phyloP scores from a whole-genome alignment of 2,888 invertebrate genomes.

The Heteropelma amictum region DNA sequence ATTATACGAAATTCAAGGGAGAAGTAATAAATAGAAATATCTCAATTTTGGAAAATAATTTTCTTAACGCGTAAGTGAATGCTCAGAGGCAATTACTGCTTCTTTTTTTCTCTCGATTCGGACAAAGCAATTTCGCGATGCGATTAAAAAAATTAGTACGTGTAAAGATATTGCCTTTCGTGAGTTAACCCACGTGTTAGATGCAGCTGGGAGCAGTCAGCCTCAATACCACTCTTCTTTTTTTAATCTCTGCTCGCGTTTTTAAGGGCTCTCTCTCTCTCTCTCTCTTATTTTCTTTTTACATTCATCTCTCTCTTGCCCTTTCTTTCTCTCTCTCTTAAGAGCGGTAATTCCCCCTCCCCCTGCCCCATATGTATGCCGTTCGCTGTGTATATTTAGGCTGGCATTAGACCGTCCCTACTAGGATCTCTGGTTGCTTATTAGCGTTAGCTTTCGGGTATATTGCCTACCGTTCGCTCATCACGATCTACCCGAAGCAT shows the following conservation, averaged over 20 bases:
- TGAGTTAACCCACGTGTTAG: slow-evolving; percentile 41
- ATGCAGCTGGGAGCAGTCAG: slow-evolving; percentile 48
- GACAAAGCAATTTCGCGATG: slow-evolving; percentile 22
- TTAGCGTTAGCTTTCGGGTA: slow-evolving; percentile 63
- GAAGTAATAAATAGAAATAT: not conserved
- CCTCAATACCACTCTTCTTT: slow-evolving; percentile 19
- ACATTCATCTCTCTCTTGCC: not conserved
- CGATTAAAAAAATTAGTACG: slow-evolving; percentile 26
- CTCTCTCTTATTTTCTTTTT: slow-evolving; percentile 16
- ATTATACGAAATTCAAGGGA: not conserved
- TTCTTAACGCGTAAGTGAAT: not conserved
- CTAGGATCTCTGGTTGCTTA: slow-evolving; percentile 66
- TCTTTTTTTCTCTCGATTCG: slow-evolving; percentile 21
- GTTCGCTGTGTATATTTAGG: slow-evolving; percentile 70
- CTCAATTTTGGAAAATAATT: slow-evolving; percentile 13
- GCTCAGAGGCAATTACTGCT: not conserved
- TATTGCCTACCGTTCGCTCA: slow-evolving; percentile 51
- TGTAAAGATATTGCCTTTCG: slow-evolving; percentile 20
- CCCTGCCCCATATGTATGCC: too few species aligned
- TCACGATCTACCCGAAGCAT: slow-evolving; percentile 18
- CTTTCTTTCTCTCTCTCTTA: slow-evolving; percentile 25
- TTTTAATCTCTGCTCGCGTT: slow-evolving; percentile 40
- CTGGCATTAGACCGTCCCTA: slow-evolving; percentile 65
- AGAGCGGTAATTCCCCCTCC: slow-evolving; percentile 35
- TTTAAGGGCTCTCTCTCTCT: slow-evolving; percentile 37